Evolutionary conservation across 1,140 invertebrate genomes (phyloP).

Genomic region (Cryptotermes secundus): DNA sequence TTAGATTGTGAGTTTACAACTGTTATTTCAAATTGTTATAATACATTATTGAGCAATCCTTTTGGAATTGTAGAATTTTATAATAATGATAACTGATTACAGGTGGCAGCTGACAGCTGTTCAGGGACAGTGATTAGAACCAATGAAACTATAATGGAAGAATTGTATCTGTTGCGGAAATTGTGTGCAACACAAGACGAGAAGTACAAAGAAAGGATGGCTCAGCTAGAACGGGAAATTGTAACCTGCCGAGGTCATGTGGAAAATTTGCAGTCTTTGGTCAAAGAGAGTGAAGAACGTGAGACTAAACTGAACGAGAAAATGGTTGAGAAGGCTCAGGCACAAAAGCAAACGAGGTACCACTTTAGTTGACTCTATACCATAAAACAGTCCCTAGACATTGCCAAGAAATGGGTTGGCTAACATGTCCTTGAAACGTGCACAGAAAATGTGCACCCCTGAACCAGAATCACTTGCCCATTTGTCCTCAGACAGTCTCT

Average conservation of each 20-base stretch:
- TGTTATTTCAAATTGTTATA: no score
- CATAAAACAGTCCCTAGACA: no score
- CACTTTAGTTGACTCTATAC: not conserved
- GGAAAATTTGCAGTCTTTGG: conserved; percentile 25
- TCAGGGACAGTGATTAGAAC: not conserved
- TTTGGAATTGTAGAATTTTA: no score
- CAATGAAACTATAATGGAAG: not conserved
- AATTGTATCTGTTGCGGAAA: not conserved
- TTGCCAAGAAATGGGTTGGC: no score
- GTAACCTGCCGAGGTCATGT: not conserved
- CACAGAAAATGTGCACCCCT: no score
- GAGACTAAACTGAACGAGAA: conserved; percentile 34
- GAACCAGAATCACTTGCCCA: no score
- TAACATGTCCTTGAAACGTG: no score
- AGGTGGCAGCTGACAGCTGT: not conserved
- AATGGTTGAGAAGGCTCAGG: conserved; percentile 34
- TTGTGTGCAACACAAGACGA: not conserved
- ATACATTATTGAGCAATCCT: no score
- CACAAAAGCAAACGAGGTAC: conserved; percentile 36
- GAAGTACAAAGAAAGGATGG: conserved; percentile 25
- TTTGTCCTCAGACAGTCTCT: no score
- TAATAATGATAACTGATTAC: not conserved
- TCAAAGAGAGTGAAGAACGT: conserved; percentile 26
- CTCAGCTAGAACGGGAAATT: not conserved
- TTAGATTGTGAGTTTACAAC: no score